phyloP scores from a whole-genome alignment of 2,113 vertebrate species.

The Chaetodon trifascialis region DNA sequence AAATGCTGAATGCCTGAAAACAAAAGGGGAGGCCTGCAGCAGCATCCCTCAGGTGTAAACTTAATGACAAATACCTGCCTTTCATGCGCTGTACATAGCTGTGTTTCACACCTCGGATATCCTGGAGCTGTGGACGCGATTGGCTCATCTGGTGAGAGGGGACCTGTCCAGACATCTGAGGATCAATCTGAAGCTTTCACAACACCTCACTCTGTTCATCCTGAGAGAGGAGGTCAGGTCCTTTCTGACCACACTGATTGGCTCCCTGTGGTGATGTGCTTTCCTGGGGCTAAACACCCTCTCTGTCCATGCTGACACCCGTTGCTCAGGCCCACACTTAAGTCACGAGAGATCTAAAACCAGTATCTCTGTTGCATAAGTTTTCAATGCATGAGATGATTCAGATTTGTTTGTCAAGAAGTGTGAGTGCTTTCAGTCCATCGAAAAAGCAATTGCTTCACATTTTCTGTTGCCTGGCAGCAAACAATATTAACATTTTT shows the following conservation, averaged over 20 bases:
- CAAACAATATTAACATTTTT: constrained; percentile 17
- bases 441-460: constrained; percentile 12
- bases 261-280: constrained; percentile 49
- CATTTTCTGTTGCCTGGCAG: neutral
- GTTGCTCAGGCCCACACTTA: constrained; percentile 35
- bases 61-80: constrained; percentile 64
- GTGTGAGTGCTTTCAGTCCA: constrained; percentile 34
- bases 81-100: constrained; percentile 75
- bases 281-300: constrained; percentile 33
- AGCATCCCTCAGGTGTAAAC: constrained; percentile 55
- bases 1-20: constrained; percentile 71
- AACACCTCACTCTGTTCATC: constrained; percentile 37
- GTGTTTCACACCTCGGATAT: constrained; percentile 62
- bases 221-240: constrained; percentile 41
- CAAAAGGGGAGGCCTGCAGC: constrained; percentile 35
- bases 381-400: constrained; percentile 47
- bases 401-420: constrained; percentile 29
- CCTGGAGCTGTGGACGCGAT: constrained; percentile 38
- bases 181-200: constrained; percentile 67
- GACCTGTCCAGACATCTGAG: constrained; percentile 67
- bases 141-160: constrained; percentile 61
- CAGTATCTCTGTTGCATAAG: constrained; percentile 10
- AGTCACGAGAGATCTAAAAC: constrained; percentile 49
- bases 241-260: constrained; percentile 55
- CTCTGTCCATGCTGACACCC: constrained; percentile 29